phyloP scores from a whole-genome alignment of 2,797 vertebrate species.

The Pangasius mekongensis region DNA sequence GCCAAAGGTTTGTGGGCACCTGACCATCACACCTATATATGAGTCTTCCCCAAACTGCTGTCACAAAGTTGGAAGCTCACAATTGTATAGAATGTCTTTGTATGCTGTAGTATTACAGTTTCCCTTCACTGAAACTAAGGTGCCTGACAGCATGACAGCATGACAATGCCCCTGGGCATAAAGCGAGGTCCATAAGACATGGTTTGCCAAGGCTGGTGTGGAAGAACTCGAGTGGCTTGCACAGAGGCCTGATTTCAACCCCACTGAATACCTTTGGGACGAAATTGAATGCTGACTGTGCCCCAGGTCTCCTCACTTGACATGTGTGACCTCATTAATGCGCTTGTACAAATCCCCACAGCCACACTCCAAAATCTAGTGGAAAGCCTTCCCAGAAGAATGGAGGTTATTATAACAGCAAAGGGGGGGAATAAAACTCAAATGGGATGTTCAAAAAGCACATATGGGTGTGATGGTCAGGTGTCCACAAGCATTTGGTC shows the following conservation, averaged over 20 bases:
- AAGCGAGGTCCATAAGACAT: not conserved
- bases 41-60: not conserved
- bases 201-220: not conserved
- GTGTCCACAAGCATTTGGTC: not conserved
- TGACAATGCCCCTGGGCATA: not conserved
- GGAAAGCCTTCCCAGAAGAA: not conserved
- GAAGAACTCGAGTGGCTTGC: not conserved
- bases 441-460: not conserved
- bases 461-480: not conserved
- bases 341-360: not conserved
- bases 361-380: not conserved
- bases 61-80: not conserved
- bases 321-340: not conserved
- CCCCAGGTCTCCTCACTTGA: not conserved
- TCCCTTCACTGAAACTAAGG: not conserved
- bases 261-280: not conserved
- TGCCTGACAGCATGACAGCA: not conserved
- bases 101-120: not conserved
- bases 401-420: not conserved
- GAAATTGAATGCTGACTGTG: not conserved
- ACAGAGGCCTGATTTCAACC: not conserved
- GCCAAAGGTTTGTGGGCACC: not conserved
- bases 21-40: not conserved
- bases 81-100: not conserved
- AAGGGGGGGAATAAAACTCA: too few relatives aligned